Evolutionary conservation across 1,140 invertebrate species (phyloP).

Genomic region (Holcopasites calliopsidis): DNA sequence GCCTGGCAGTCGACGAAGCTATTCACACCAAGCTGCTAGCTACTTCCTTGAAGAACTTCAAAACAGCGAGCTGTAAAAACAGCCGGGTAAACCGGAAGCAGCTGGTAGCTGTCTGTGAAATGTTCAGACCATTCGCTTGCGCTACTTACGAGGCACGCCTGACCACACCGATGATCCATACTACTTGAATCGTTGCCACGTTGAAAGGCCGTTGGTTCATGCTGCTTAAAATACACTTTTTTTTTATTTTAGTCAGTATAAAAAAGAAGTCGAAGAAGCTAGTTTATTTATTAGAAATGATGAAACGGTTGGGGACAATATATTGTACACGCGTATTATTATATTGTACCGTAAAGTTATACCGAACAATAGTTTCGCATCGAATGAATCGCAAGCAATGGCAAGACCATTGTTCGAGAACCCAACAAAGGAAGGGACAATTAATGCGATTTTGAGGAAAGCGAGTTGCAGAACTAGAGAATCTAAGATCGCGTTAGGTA

Average conservation of each 20-base stretch:
- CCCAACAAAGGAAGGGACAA: neutral
- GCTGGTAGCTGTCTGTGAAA: conserved; percentile 13
- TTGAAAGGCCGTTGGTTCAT: no score
- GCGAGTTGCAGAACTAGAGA: neutral
- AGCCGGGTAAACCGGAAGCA: conserved; percentile 14
- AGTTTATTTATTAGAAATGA: neutral
- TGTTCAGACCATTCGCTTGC: conserved; percentile 16
- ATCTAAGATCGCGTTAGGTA: neutral
- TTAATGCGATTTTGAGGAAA: neutral
- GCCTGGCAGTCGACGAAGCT: conserved; percentile 32
- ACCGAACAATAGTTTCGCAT: neutral
- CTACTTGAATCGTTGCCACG: no score
- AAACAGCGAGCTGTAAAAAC: conserved; percentile 37
- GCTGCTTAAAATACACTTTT: no score
- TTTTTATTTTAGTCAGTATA: no score
- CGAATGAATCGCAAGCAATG: no score
- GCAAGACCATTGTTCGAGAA: neutral
- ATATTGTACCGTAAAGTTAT: neutral
- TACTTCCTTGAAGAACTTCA: conserved; percentile 14
- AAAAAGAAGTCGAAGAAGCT: no score
- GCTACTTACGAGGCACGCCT: neutral
- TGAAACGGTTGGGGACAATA: neutral
- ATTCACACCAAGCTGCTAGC: conserved; percentile 31
- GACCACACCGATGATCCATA: no score
- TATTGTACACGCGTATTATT: no score